Conservation (phyloP, 1,140 invertebrate species). For the Panonychus citri region DNA sequence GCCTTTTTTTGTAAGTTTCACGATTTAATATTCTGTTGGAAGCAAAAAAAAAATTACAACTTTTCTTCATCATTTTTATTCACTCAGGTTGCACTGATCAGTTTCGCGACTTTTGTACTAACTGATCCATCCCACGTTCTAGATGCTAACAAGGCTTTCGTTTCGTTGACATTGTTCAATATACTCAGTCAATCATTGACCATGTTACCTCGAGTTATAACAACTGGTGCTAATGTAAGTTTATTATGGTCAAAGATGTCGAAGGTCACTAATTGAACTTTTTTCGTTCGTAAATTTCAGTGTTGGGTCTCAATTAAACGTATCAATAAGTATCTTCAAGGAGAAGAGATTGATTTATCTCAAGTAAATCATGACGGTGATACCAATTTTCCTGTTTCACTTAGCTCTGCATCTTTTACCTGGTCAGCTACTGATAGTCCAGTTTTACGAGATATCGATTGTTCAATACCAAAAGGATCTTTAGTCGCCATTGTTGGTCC, state of each 20-base stretch:
- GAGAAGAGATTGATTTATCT: slow-evolving; percentile 30
- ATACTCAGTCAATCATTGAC: slow-evolving; percentile 45
- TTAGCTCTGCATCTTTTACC: background rate
- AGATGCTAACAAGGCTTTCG: slow-evolving; percentile 35
- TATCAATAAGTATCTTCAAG: slow-evolving; percentile 71
- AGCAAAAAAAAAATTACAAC: slow-evolving; percentile 7
- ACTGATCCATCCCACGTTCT: slow-evolving; percentile 27
- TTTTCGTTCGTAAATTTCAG: background rate
- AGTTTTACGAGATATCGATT: slow-evolving; percentile 10
- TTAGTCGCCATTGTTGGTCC: slow-evolving; percentile 28
- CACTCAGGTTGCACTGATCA: slow-evolving; percentile 18
- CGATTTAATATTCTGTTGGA: background rate
- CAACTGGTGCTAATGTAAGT: background rate
- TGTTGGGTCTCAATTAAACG: slow-evolving; percentile 42
- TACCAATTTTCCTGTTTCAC: background rate
- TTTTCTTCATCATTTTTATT: too few relatives aligned
- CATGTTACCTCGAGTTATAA: background rate
- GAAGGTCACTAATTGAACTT: slow-evolving; percentile 1
- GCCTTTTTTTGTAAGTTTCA: slow-evolving; percentile 17
- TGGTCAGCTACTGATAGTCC: background rate
- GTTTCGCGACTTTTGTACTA: slow-evolving; percentile 25
- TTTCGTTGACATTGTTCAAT: slow-evolving; percentile 35
- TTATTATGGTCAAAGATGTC: background rate
- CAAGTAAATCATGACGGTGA: background rate
- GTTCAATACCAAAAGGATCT: slow-evolving; percentile 13